phyloP scores from a whole-genome alignment of 2,888 invertebrate genomes.

The Pachymerium ferrugineum region DNA sequence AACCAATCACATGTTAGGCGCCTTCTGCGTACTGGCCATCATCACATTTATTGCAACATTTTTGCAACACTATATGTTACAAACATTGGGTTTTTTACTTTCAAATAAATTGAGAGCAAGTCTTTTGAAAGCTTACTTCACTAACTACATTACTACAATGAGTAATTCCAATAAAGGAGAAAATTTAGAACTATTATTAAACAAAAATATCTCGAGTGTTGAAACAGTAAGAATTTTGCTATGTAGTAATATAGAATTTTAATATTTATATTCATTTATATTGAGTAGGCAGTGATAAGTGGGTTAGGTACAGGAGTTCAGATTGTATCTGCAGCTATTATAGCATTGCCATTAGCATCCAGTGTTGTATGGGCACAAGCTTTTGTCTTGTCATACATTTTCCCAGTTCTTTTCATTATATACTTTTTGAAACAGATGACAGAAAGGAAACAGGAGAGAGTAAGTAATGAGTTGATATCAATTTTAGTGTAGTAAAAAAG shows the following conservation, averaged over 20 bases:
- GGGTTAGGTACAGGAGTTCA: not conserved
- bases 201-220: not conserved
- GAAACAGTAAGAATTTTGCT: not conserved
- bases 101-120: not conserved
- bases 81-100: not conserved
- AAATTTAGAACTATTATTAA: not conserved
- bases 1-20: not conserved
- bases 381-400: not conserved
- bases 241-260: not conserved
- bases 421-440: not conserved
- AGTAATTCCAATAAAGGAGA: too few relatives aligned
- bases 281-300: not conserved
- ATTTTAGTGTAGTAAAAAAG: too few relatives aligned
- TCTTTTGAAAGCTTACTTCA: not conserved
- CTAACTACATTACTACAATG: not conserved
- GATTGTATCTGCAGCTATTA: not conserved
- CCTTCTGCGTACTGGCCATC: not conserved
- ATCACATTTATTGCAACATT: not conserved
- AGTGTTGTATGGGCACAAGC: constrained; percentile 16
- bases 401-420: not conserved
- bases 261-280: not conserved
- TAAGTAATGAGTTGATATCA: too few relatives aligned
- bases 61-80: not conserved
- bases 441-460: not conserved
- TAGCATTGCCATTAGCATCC: not conserved